Conservation (phyloP, 2,888 invertebrate species). For the Clusia tigrina region DNA sequence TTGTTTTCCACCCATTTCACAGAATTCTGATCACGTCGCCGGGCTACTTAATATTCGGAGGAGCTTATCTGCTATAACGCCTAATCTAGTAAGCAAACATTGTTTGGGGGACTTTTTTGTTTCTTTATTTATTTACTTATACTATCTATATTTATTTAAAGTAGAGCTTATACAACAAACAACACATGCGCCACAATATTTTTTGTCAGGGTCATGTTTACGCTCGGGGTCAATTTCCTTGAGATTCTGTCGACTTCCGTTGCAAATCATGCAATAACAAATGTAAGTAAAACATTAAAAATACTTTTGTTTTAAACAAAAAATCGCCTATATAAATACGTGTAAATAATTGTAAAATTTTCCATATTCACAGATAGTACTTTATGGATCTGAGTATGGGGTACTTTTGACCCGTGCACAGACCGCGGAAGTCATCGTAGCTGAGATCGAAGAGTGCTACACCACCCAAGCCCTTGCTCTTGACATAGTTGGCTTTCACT, state of each 20-base stretch:
- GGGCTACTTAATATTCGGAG: not conserved
- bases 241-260: not conserved
- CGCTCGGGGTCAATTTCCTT: not conserved
- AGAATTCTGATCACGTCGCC: not conserved
- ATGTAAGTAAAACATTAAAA: not conserved
- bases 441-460: constrained; percentile 78
- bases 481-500: constrained; percentile 76
- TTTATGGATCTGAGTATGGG: constrained; percentile 80
- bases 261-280: not conserved
- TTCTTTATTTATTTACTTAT: not conserved
- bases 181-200: not conserved
- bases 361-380: constrained; percentile 61
- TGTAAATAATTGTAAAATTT: not conserved
- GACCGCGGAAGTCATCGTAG: constrained; percentile 82
- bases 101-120: not conserved
- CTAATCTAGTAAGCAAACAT: not conserved
- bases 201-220: constrained; percentile 6
- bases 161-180: not conserved
- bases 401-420: constrained; percentile 80
- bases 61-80: not conserved
- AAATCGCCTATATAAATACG: not conserved
- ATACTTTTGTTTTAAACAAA: not conserved
- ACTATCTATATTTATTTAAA: not conserved
- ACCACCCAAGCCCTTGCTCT: constrained; percentile 79
- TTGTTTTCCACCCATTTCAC: not conserved